Base-by-base conservation (phyloP, 37 sponge, comb jelly and placozoan genomes). In the Halichondria panicea region DNA sequence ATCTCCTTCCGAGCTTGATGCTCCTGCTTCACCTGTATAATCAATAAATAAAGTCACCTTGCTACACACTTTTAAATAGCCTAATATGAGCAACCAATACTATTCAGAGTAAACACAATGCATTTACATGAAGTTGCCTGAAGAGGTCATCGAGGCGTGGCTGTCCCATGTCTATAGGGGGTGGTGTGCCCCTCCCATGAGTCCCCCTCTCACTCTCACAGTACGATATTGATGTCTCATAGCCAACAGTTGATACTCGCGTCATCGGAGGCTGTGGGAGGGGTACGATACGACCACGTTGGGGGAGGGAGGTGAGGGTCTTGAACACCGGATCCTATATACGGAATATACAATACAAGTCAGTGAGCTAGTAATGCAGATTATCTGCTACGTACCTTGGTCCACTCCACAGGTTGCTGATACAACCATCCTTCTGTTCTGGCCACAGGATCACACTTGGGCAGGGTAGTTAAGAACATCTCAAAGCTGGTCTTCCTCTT, bases 171-270 rank as follows among this genome's bases (percentile, higher is more conserved):
- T 69, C 71, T 33, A 30, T 39, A 1, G 59, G 38, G 5, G 78
- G 81, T 4, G 91, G 91, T 12, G 85, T 90, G 42, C 86, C 86
- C 34, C 86, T 68, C 21, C 86, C 86, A 38, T 70, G 66, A 30
- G 91, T 90, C 4, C 91, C 91, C 31, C 91, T 45, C 12, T 42
- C 91, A 45, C 81, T 80, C 72, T 84, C 91, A 34, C 71, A 90
- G n/a, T 74, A 72, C 0, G 91, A 90, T 2, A 88, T 3, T 0
- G 84, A 77, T 6, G 81, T 76, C 21, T 42, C 67, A 38, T 13
- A 4, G 12, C 44, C 44, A 18, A 58, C 70, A 22, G 66, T 55
- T 27, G 41, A 27, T 12, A 28, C 42, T 33, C 25, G 32, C 1
- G 62, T 43, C 5, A 25, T 53, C 21, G 86, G 72, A 44, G n/a